Percentiles rank a stretch among this genome's conserved stretches.
These are phyloP conservation scores for Artemia sinica DNA, from an alignment of 2,888 invertebrate genomes.

Conservation along the genomic window DNA sequence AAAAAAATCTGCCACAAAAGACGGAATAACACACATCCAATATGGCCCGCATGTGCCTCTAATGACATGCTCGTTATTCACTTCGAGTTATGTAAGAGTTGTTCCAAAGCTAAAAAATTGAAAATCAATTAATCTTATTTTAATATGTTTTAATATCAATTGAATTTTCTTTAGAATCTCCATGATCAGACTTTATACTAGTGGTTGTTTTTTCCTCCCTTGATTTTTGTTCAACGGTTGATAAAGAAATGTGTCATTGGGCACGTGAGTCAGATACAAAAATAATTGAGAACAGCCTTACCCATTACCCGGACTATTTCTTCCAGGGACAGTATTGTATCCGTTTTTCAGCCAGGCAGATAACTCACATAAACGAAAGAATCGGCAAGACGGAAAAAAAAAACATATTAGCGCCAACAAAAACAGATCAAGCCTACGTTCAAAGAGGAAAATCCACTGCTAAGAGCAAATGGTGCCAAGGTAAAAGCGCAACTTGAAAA, in stretches of 20 bases:
- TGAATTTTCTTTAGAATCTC: neutral
- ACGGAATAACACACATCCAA: conserved; percentile 80
- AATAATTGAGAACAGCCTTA: no score
- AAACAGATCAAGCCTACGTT: neutral
- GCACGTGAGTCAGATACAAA: no score
- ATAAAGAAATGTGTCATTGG: no score
- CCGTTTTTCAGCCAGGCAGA: no score
- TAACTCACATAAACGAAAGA: no score
- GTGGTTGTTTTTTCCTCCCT: no score
- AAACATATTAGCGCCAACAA: neutral
- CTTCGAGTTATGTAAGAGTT: conserved; percentile 77
- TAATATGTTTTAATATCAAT: conserved; percentile 6
- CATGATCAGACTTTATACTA: neutral
- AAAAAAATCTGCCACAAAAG: conserved; percentile 77
- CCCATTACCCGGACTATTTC: no score
- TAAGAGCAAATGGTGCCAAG: no score
- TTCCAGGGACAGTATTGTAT: no score
- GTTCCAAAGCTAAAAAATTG: conserved; percentile 59
- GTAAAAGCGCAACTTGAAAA: no score
- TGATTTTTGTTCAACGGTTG: no score
- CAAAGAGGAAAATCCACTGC: neutral
- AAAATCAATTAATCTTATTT: neutral
- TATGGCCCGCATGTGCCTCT: conserved; percentile 71
- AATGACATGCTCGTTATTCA: conserved; percentile 74
- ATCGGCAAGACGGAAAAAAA: neutral